Evolutionary conservation across 2,797 vertebrate species (phyloP), one percentile per base, ranked within the genome.

Genomic region (Neostethus bicornis): DNA sequence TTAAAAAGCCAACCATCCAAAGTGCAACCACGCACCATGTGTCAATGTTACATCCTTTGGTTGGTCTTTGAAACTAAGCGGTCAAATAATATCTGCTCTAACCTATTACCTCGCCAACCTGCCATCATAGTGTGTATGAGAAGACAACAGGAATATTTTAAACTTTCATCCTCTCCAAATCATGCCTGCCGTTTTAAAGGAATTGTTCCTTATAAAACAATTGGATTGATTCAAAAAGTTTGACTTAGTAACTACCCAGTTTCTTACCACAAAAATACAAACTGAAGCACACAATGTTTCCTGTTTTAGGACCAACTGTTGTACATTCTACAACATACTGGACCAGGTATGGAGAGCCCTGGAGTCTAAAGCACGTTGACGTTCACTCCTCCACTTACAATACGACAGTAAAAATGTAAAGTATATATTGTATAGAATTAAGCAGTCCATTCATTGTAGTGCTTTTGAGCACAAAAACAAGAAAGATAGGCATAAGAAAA

Each of bases 321-420:
- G 78, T 84, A 87, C 84, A 87, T 88, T 85, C 81, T 85, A 78
- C 64, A 84, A 89, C 84, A 85, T 61, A 73, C 61, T 73, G 62
- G 67, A 73, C 71, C 80, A 80, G 77, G 62, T 61, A 76, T 80
- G 81, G 77, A 85, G 67, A 84, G 71, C 45, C 54, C 74, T 84
- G 79, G 70, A 67, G 70, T 81, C 76, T 81, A 86, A 85, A 86
- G 73, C 81, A 85, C 70, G 39, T 71, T 69, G 67, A 89, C 63
- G 35, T 73, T 70, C 72, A 79, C 68, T 78, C 80, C 75, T 81
- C 51, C 58, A 76, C 66, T 79, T 84, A 87, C 85, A 81, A 78
- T 86, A 87, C 80, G 82, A 85, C 80, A 85, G 87, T 88, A 70
- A 85, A 81, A 84, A 85, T 85, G 80, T 59, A 76, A 85, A 84